phyloP scores from a whole-genome alignment of 2,888 invertebrate species.

The Fragum sueziense region DNA sequence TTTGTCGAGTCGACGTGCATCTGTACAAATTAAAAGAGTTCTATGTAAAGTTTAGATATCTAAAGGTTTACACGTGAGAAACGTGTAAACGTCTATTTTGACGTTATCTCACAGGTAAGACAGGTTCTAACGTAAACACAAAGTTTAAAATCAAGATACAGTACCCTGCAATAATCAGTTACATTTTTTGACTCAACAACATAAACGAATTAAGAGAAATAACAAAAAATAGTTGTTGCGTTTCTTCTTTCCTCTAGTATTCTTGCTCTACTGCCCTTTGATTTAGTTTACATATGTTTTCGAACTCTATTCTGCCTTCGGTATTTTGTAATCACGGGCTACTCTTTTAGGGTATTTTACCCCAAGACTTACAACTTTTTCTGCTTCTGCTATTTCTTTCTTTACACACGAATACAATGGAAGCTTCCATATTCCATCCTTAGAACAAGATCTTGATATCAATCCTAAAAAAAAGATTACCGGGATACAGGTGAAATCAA shows the following conservation, averaged over 20 bases:
- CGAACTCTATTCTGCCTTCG: not conserved
- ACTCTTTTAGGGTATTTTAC: not conserved
- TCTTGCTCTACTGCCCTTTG: not conserved
- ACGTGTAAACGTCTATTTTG: no score
- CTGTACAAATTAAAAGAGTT: no score
- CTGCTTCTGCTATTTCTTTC: not conserved
- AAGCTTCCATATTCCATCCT: not conserved
- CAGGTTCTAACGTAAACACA: no score
- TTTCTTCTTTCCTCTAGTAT: not conserved
- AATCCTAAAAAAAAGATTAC: not conserved
- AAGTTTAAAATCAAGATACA: no score
- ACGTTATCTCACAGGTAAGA: no score
- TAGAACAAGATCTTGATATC: slow-evolving; percentile 5
- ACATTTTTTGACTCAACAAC: no score
- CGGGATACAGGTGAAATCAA: not conserved
- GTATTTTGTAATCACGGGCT: no score
- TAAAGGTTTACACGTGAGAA: no score
- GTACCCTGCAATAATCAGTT: no score
- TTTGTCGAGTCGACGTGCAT: no score
- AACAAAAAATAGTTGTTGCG: not conserved
- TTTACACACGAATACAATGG: slow-evolving; percentile 1
- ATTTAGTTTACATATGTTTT: not conserved
- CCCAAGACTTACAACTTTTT: not conserved
- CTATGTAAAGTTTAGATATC: no score
- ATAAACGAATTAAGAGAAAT: no score